Conservation (phyloP, 2,888 invertebrate genomes). For the Ennomos quercinarius region DNA sequence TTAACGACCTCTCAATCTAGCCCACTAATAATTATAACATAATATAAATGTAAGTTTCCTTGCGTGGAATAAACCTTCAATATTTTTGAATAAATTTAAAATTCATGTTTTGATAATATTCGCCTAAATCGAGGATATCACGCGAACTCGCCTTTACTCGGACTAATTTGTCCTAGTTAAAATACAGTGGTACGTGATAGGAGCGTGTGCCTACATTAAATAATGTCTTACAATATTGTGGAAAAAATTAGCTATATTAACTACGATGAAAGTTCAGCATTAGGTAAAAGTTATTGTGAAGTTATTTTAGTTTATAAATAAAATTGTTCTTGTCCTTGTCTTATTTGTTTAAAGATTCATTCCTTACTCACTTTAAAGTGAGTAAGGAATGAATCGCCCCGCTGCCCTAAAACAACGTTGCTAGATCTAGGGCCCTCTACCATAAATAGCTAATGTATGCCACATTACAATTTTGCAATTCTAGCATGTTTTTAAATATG, state of each 20-base stretch:
- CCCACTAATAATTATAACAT: too few species aligned
- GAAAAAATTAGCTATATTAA: too few species aligned
- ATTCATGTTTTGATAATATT: slow-evolving; percentile 54
- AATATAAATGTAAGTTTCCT: neutral
- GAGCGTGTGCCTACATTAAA: slow-evolving; percentile 43
- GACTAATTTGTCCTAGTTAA: slow-evolving; percentile 63
- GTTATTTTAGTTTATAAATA: too few species aligned
- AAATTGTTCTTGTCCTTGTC: too few species aligned
- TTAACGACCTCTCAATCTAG: too few species aligned
- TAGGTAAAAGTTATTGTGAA: too few species aligned
- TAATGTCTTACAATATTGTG: slow-evolving; percentile 27
- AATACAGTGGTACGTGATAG: slow-evolving; percentile 55
- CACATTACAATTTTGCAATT: slow-evolving; percentile 40
- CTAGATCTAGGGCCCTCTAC: neutral
- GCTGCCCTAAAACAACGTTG: too few species aligned
- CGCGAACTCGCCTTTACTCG: slow-evolving; percentile 55
- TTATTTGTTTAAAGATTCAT: too few species aligned
- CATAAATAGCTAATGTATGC: slow-evolving; percentile 32
- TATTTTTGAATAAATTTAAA: slow-evolving; percentile 43
- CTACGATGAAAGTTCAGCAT: too few species aligned
- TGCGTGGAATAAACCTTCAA: slow-evolving; percentile 25
- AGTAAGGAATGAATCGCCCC: too few species aligned
- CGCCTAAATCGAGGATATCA: slow-evolving; percentile 58
- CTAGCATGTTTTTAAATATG: slow-evolving; percentile 17
- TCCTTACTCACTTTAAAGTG: too few species aligned